Base-by-base conservation (phyloP, 1,140 invertebrate genomes). In the Drosophila orosa region DNA sequence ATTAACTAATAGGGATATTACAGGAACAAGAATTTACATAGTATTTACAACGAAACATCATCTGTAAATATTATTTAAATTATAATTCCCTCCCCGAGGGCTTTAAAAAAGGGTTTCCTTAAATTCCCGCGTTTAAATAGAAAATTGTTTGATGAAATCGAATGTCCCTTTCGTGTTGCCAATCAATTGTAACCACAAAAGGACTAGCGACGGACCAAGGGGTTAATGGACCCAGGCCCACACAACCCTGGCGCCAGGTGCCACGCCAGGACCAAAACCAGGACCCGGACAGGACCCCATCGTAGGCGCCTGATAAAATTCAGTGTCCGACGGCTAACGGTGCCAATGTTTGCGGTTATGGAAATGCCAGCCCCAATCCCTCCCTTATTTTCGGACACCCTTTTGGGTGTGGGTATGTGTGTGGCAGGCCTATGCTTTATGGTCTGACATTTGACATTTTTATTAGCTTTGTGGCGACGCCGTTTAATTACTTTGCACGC, bases 381-480 rank as follows among this genome's bases (percentile, higher is more conserved):
- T 35, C 45, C 40, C 44, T 25, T 7, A 3, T 42, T 17, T 39
- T 13, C 6, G 31, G 37, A 40, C 59, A 39, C 73, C 45, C 65
- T 37, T 22, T 19, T 35, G 17, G 22, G 40, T 10, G 15, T 7
- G 58, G 19, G 19, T 61, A 50, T 58, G 71, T 47, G 54, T 54
- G 59, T 66, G 68, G 59, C 59, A 45, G 75, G 80, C 76, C 72
- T 79, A 84, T 84, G 80, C 72, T 84, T 84, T 84, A 84, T 84
- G 59, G 80, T 25, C 80, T 73, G 80, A 84, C 80, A 79, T 84
- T 84, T 84, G 80, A 84, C 80, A 84, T 84, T 84, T 84, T 84
- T 84, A 84, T 84, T 84, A 84, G 80, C 80, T 80, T 84, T 84
- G 80, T 37, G 80, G 80, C 80, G 76, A 78, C 80, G 80, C 56